Base-by-base conservation (phyloP, 2,113 vertebrate species). In the Trichechus manatus region DNA sequence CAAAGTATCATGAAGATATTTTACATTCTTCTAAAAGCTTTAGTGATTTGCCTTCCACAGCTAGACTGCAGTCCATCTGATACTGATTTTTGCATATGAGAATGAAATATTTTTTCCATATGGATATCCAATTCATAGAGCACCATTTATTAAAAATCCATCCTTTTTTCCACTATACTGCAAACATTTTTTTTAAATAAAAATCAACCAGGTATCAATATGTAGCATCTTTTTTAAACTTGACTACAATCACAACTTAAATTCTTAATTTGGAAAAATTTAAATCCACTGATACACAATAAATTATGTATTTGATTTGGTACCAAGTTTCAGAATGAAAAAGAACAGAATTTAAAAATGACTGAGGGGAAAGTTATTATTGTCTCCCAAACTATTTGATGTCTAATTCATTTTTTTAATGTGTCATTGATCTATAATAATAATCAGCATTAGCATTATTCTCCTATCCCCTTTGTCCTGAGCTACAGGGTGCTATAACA, bases 211-310 rank as follows among this genome's bases (percentile, higher is more conserved):
- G 11, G 6, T 87, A 77, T 72, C 44, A 93, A 78, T 63, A 20
- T 44, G 31, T 79, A 87, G 7, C 5, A 33, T 59, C 47, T 66
- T 78, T 74, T 77, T 23, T 13, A 79, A 64, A 80, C 1, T 25
- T 75, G 0, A 79, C 53, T 84, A 84, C 27, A 87, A n/a, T 93
- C 25, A 91, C n/a, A 79, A 79, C 10, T 93, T 89, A 89, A 94
- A 91, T 70, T 44, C 0, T 95, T 82, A 82, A 74, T 64, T 79
- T 84, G 20, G 13, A 95, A 94, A 83, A 78, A 87, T 64, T 11
- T 17, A 79, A 95, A 74, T 42, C 20, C 11, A 66, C 6, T 29
- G 23, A 72, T 39, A 91, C 0, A 39, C 3, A 77, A 72, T 90
- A 90, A 39, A 53, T 42, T 36, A 87, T 44, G 22, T 6, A 36